Base-by-base conservation (phyloP, 2,888 invertebrate genomes). In the Tuta absoluta region DNA sequence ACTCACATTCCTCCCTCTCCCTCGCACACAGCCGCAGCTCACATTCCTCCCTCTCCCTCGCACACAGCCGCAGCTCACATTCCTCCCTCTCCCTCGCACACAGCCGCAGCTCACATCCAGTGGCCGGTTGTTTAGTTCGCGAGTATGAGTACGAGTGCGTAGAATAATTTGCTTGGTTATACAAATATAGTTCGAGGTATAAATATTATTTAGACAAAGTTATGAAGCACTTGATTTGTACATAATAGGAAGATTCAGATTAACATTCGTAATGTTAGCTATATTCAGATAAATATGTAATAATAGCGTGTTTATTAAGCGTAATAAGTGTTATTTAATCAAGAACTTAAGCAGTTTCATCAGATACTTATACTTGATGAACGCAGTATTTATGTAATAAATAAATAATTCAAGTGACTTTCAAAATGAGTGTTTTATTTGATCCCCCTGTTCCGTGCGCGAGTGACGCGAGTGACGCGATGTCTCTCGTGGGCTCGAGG, bases 321-420 rank as follows among this genome's bases (percentile, higher is more conserved):
- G 45, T 45, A 45, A 4, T 45, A 45, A 45, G 45, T n/a, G 45
- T 45, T 45, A 45, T 45, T 45, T 45, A 45, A 45, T 45, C 45
- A 17, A n/a, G 4, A 45, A 45, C 45, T 45, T 45, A 45, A 45
- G 17, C 45, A 45, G 45, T 45, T 45, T 45, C 45, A 5, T 45
- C n/a, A 41, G 17, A n/a, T 45, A 45, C 33, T 41, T 17, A 45
- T 45, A 45, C n/a, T 17, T 45, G 11, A n/a, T 45, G 45, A n/a
- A 4, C 8, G n/a, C n/a, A 17, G 17, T 17, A 45, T 41, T 41
- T 41, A 41, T 41, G 12, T n/a, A 41, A 1, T 41, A 41, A n/a
- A 45, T 45, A n/a, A 45, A 45, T 45, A 4, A 45, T 45, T 45
- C 45, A 17, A 45, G 33, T 45, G 45, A n/a, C 45, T 45, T 41